Base-by-base conservation (phyloP, 2,113 vertebrate genomes). In the Poeciliopsis retropinna region DNA sequence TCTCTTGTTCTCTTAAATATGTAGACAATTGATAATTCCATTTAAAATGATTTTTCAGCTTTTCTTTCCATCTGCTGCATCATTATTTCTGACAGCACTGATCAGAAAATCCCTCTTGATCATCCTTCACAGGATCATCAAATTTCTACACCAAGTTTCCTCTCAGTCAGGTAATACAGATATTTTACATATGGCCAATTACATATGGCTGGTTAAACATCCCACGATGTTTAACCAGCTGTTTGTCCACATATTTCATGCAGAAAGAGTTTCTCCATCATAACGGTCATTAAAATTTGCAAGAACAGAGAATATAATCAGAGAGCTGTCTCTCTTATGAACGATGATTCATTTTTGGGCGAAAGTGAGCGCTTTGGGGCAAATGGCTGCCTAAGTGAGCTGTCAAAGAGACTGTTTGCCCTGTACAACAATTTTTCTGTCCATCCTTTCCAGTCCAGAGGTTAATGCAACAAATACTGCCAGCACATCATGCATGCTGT, bases 371-470 rank as follows among this genome's bases (percentile, higher is more conserved):
- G 54, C 81, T 81, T 81, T 27, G 64, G 69, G 51, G 47, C 34
- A 82, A 88, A 82, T 80, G 73, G 73, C 61, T 65, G 44, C 83
- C 86, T 85, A 80, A 86, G 75, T 82, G 77, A 87, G 82, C 67
- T 82, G 84, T 88, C 89, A 85, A 27, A 60, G 66, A 72, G 65
- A 60, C 66, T 29, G 81, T 76, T 17, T 7, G 51, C 70, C 47
- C 70, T 64, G 75, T 64, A 39, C 60, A 89, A 75, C 79, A 68
- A 74, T 83, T 81, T 77, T 80, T 85, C 66, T 1, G 22, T 11
- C 7, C 87, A 85, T 91, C 67, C 72, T 90, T 92, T 91, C 87
- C 86, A 88, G 81, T 88, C 82, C 83, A 89, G 78, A 70, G 84
- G 90, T 89, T 90, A 89, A 88, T 61, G 74, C 86, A 89, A 82